Percentiles rank a stretch among this genome's conserved stretches.
Conservation (phyloP, 2,888 invertebrate genomes). For the Brachypterus glaber region DNA sequence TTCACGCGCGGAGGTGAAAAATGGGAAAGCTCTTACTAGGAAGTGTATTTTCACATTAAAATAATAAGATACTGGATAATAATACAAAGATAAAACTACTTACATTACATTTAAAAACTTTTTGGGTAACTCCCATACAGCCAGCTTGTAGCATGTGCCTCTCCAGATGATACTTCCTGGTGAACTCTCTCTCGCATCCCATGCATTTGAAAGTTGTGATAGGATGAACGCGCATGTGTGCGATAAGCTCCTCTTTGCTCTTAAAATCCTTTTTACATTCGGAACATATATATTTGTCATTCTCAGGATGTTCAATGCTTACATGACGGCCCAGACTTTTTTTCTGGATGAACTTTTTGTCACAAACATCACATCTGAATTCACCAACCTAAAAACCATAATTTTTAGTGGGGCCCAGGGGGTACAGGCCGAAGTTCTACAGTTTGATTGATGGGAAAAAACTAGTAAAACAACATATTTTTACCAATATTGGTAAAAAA, state of each 20-base stretch:
- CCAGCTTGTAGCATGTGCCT: constrained; percentile 59
- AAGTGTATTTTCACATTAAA: neutral
- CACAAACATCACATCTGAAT: constrained; percentile 51
- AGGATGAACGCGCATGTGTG: constrained; percentile 60
- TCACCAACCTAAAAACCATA: constrained; percentile 41
- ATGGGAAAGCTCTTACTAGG: no score
- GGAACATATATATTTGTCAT: constrained; percentile 52
- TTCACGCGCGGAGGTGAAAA: no score
- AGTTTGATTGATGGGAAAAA: no score
- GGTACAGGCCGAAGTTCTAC: no score
- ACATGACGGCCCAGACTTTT: constrained; percentile 57
- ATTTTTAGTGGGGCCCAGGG: constrained; percentile 11
- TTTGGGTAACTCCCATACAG: constrained; percentile 50
- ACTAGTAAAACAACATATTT: no score
- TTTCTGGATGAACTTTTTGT: constrained; percentile 62
- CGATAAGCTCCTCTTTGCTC: constrained; percentile 49
- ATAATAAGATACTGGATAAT: neutral
- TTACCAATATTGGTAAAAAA: no score
- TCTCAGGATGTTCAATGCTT: constrained; percentile 58
- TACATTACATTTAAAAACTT: constrained; percentile 50
- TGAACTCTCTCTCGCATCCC: constrained; percentile 62
- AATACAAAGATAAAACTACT: constrained; percentile 16
- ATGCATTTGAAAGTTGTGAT: constrained; percentile 55
- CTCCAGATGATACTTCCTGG: constrained; percentile 64
- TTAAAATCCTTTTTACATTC: constrained; percentile 60